Evolutionary conservation across 1,140 invertebrate genomes (phyloP), one percentile per base, ranked within the genome.

Genomic region (Agrypnia vestita): DNA sequence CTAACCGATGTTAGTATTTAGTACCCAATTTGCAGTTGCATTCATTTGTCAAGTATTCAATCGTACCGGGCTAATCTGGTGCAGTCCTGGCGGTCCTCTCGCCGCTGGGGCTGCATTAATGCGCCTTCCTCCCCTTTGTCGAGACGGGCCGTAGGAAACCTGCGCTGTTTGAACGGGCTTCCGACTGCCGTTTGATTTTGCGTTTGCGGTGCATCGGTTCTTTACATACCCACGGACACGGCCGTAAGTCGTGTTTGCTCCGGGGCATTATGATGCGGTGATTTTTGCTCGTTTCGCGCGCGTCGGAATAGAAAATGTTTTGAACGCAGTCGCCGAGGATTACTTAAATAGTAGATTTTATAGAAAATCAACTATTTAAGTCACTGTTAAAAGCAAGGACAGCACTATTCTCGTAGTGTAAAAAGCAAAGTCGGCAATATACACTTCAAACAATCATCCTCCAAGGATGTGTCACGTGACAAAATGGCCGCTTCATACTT

Each of bases 1-100:
- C 76, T 69, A 49, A 69, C 74, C 79, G 62, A 55, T 76, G 76
- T 69, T 64, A 71, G 76, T 79, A 75, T 79, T 82, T 79, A 76
- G 80, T 79, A 76, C 64, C 80, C 80, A 82, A 82, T 82, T 82
- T 82, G 72, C 73, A 76, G 61, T 76, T 76, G 73, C 77, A 79
- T 82, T 82, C 76, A 82, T 82, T 82, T 82, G 80, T 82, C 80
- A 79, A 82, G 80, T 79, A 82, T 82, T 82, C 80, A 82, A 82
- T 82, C 76, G 80, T 79, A 82, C 74, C 80, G 59, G 71, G 71
- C 72, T 82, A 82, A 82, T 82, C 80, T 79, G 80, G 80, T 56
- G 71, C 43, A 17, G 59, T 44, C 6, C 25, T 35, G 46, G 43
- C 9, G 77, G 55, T 61, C 35, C 51, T 12, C 35, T 12, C 46